Evolutionary conservation across 1,140 invertebrate species (phyloP).

Genomic region (Cyrtorhinus lividipennis): DNA sequence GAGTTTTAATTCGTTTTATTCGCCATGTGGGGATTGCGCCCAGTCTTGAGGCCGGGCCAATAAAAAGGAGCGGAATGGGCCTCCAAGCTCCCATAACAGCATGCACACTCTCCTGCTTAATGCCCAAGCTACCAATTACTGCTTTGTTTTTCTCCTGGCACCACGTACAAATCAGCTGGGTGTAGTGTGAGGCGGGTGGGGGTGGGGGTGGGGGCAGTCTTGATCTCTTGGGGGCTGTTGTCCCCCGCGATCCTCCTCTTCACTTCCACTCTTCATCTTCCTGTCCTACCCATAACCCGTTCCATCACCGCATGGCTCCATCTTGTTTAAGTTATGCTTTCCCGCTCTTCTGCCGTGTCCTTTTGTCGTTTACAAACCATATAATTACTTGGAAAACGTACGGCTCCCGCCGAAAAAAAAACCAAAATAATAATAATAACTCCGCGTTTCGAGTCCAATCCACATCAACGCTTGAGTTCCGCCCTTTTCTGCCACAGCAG

Average conservation of each 20-base stretch:
- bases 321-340: conserved; percentile 8
- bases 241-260: too few relatives aligned
- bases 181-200: background rate
- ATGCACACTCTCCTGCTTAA: conserved; percentile 7
- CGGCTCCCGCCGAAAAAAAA: too few relatives aligned
- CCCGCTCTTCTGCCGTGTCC: background rate
- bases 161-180: conserved; percentile 6
- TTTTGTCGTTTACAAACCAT: background rate
- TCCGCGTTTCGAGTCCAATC: too few relatives aligned
- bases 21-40: conserved; percentile 1
- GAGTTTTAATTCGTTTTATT: conserved; percentile 16
- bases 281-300: conserved; percentile 4
- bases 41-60: conserved; percentile 3
- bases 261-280: background rate
- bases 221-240: background rate
- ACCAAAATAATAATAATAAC: too few relatives aligned
- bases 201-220: background rate
- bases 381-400: background rate
- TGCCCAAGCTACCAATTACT: conserved; percentile 9
- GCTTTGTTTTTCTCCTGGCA: conserved; percentile 8
- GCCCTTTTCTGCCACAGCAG: too few relatives aligned
- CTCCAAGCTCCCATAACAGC: conserved; percentile 6
- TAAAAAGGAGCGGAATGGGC: conserved; percentile 15
- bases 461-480: too few relatives aligned
- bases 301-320: conserved; percentile 7